Evolutionary conservation across 53 echinoderm and acorn worm genomes (phyloP).

Genomic region (Echinometra lucunter): DNA sequence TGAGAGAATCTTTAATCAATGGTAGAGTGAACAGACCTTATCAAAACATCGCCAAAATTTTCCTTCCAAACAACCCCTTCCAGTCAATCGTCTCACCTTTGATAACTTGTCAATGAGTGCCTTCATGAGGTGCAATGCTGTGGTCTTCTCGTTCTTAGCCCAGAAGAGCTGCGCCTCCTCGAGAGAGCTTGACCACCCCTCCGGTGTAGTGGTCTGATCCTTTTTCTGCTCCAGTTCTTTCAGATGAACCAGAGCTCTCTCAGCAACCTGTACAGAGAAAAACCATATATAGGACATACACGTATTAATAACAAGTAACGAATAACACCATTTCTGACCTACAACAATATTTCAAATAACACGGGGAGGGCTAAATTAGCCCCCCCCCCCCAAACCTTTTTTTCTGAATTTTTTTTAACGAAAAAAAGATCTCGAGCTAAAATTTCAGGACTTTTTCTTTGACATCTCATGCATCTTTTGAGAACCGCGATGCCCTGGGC

Average conservation of each 20-base stretch:
- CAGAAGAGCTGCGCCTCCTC: slow-evolving; percentile 96
- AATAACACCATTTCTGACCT: background rate
- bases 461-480: too few species aligned
- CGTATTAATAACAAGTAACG: background rate
- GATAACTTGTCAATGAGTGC: slow-evolving; percentile 81
- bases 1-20: too few species aligned
- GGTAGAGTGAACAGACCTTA: too few species aligned
- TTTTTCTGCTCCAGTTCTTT: slow-evolving; percentile 73
- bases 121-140: slow-evolving; percentile 91
- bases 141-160: slow-evolving; percentile 87
- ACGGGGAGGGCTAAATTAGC: too few species aligned
- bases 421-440: too few species aligned
- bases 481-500: too few species aligned
- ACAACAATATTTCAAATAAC: too few species aligned
- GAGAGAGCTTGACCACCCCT: slow-evolving; percentile 74
- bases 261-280: slow-evolving; percentile 79
- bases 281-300: background rate
- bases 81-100: slow-evolving; percentile 70
- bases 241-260: slow-evolving; percentile 80
- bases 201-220: slow-evolving; percentile 48
- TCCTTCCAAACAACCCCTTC: background rate
- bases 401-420: too few species aligned
- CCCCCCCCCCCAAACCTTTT: too few species aligned
- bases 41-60: too few species aligned
- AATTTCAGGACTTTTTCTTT: too few species aligned